phyloP scores from a whole-genome alignment of 1,140 invertebrate genomes.

The Oncopodura yosiiana region DNA sequence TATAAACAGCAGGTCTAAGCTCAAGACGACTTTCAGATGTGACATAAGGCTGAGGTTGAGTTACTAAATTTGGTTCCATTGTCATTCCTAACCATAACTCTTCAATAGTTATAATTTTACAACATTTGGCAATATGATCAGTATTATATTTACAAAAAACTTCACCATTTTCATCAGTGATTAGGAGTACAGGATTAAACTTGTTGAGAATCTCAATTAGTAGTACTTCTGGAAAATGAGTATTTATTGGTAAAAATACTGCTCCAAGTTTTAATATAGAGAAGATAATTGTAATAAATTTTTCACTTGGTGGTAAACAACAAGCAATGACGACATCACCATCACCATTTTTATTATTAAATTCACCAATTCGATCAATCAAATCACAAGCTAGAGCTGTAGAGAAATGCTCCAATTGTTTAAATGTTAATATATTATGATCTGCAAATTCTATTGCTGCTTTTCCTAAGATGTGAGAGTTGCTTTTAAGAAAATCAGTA shows the following conservation, averaged over 20 bases:
- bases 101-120: slow-evolving; percentile 8
- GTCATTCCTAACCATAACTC: slow-evolving; percentile 10
- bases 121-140: slow-evolving; percentile 1
- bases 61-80: background rate
- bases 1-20: slow-evolving; percentile 56
- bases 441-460: too few relatives aligned
- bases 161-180: slow-evolving; percentile 12
- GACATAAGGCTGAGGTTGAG: background rate
- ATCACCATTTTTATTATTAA: slow-evolving; percentile 10
- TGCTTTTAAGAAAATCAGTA: too few relatives aligned
- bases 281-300: slow-evolving; percentile 14
- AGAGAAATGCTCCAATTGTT: too few relatives aligned
- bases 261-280: slow-evolving; percentile 65
- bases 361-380: too few relatives aligned
- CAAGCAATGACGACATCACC: slow-evolving; percentile 19
- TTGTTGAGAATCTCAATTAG: slow-evolving; percentile 40
- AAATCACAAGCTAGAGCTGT: too few relatives aligned
- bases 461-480: too few relatives aligned
- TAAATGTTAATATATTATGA: too few relatives aligned
- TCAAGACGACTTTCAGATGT: background rate
- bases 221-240: slow-evolving; percentile 59
- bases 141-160: slow-evolving; percentile 35
- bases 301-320: slow-evolving; percentile 8
- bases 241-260: slow-evolving; percentile 69
- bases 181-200: slow-evolving; percentile 2